Evolutionary conservation across 1,140 invertebrate genomes (phyloP), one percentile per base, ranked within the genome.

Genomic region (Melipona quadrifasciata): DNA sequence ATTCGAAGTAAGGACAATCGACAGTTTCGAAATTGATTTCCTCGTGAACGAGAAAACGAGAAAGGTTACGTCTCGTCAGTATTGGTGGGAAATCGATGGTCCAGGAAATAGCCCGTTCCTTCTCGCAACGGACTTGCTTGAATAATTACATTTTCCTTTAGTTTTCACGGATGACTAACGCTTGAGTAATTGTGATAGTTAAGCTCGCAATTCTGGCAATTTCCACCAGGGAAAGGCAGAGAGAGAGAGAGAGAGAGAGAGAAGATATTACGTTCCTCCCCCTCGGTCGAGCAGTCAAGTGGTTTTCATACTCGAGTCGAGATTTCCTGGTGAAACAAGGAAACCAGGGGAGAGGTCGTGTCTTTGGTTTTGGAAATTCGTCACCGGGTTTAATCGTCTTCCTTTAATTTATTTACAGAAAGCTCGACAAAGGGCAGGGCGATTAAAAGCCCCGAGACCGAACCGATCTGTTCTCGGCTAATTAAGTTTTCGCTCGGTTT

Each of bases 401-500:
- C 34, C 27, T 17, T 39, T 55, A 31, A 79, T 79, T 79, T 53
- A 79, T 79, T 34, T 55, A 55, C 61, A 12, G 34, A 31, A 67
- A 19, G 6, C 77, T 68, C 21, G 47, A 68, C n/a, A 17, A 53
- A n/a, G 6, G 16, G 2, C 11, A 19, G 39, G 12, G 11, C 27
- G 27, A 34, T 53, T n/a, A 34, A 68, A 79, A 53, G 61, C 47
- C n/a, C 1, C 6, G 64, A 67, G 61, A 34, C 61, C 2, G 3
- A 39, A 71, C 31, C 27, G 64, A 80, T 80, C 67, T 27, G 78
- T 80, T 71, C 53, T 34, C 24, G 16, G 55, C 55, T 80, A 72
- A 80, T 72, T 80, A 72, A 80, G 68, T 80, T 71, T 47, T 61
- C 55, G 34, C 14, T 21, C 21, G 61, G 55, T 80, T 80, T 80